Base-by-base conservation (phyloP, 2,797 vertebrate genomes). In the Sphaeramia orbicularis region DNA sequence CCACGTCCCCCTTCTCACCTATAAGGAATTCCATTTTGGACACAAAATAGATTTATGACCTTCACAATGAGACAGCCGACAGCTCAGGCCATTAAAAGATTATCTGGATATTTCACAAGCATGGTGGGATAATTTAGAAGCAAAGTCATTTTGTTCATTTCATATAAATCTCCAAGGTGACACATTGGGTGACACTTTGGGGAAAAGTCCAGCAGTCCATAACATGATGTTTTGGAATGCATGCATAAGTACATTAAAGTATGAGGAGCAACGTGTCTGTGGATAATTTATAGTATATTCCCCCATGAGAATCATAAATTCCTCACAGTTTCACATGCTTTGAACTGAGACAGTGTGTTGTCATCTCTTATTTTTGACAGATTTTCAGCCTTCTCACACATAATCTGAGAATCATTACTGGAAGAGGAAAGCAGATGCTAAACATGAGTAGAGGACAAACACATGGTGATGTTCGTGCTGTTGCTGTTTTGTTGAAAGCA, bases 81-180 rank as follows among this genome's bases (percentile, higher is more conserved):
- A 87, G 78, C 55, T 80, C 44, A 0, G 37, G 65, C 81, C 87
- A 89, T 90, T 87, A 82, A 83, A 87, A 89, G 81, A 86, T 88
- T 86, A 86, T 86, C 79, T 75, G 61, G 71, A 80, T 85, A 69
- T 76, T 81, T 84, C 74, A 70, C 70, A 61, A 78, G 66, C 79
- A 59, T 70, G 19, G 57, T 65, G 76, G 44, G 73, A 81, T 82
- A 59, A 83, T 82, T 86, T 75, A 65, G 65, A 61, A 76, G 76
- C 57, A 62, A 86, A 84, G 53, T 83, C 75, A 81, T 89, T 71
- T 70, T 76, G 66, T 78, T 77, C 65, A 76, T 80, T 84, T 66
- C 65, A 69, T 66, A 69, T 79, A 83, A 88, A 86, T 76, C 76
- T 82, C 58, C 43, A 66, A 79, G 65, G 65, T 71, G 73, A 58